Base-by-base conservation (phyloP, 2,888 invertebrate species). In the Tineola bisselliella region DNA sequence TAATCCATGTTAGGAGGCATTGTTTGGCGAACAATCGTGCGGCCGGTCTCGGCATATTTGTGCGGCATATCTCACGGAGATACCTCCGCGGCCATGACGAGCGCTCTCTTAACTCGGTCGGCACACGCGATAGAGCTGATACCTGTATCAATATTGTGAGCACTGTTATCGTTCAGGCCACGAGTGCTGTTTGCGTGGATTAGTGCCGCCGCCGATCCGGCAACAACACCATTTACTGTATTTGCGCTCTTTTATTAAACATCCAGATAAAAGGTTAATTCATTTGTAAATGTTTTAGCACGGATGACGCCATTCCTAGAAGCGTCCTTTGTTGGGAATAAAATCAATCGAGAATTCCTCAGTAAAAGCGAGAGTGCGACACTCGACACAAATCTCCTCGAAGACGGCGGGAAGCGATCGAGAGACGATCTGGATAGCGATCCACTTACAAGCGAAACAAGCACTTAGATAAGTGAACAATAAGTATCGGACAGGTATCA, bases 401-500 rank as follows among this genome's bases (percentile, higher is more conserved):
- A 30, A 43, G 17, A 15, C 44, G 18, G 10, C 59, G 59, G 19
- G 30, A 31, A 17, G 38, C 17, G 44, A 48, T 60, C 60, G 48
- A 44, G 44, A 60, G 60, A 13, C 44, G 60, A 60, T 60, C 60
- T 61, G 69, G 71, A 72, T 74, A 73, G 66, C 71, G 70, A 72
- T 71, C 70, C 72, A 68, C 71, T 68, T 63, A 61, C 61, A 61
- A 57, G 54, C 44, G 61, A 48, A 54, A 43, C 59, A 61, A 61
- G 62, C 69, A 69, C 68, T 68, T 67, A 73, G 79, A 77, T 80
- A 79, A 81, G 81, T 81, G 79, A 77, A 62, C 62, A 73, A 72
- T 75, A 68, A 76, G 80, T 79, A 77, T 81, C 75, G 79, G 79
- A 75, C 84, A 87, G 86, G 86, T 86, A 84, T 81, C 83, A 82